These are phyloP conservation scores for Alethe diademata DNA, from an alignment of 2,113 vertebrate genomes.

Conservation along the genomic window DNA sequence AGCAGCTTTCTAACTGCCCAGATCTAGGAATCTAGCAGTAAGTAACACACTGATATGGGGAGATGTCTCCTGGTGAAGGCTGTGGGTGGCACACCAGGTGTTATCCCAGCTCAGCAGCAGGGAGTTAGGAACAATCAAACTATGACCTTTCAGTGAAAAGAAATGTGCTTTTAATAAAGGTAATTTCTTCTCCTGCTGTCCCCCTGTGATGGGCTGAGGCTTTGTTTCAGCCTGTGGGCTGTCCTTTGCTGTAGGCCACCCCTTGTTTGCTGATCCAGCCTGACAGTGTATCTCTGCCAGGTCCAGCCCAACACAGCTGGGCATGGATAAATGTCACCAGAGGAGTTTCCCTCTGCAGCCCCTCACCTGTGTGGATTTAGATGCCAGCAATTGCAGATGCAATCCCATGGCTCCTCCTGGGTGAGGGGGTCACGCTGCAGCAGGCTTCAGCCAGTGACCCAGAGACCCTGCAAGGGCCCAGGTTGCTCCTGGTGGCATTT, in stretches of 20 bases:
- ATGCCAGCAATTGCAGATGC: background rate
- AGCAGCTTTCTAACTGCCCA: background rate
- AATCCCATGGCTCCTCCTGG: background rate
- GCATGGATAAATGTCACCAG: background rate
- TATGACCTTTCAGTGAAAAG: background rate
- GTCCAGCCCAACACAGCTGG: background rate
- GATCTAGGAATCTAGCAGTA: background rate
- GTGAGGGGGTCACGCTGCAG: background rate
- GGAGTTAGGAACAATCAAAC: background rate
- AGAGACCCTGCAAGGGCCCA: background rate
- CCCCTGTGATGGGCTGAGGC: background rate
- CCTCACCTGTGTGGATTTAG: background rate
- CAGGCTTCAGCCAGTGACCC: background rate
- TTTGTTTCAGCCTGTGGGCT: background rate
- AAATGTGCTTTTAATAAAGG: background rate
- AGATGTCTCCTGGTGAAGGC: background rate
- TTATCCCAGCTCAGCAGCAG: background rate
- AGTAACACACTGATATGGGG: rapidly evolving
- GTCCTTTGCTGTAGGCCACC: background rate
- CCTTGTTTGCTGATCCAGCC: background rate
- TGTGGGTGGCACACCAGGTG: background rate
- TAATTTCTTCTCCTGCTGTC: background rate
- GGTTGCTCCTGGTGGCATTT: background rate
- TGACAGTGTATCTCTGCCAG: background rate
- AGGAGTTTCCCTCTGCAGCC: background rate